A percentile compares a stretch with the other conserved stretches of the same genome.
Conservation (phyloP, 2,888 invertebrate species). For the Dynastes maya region DNA sequence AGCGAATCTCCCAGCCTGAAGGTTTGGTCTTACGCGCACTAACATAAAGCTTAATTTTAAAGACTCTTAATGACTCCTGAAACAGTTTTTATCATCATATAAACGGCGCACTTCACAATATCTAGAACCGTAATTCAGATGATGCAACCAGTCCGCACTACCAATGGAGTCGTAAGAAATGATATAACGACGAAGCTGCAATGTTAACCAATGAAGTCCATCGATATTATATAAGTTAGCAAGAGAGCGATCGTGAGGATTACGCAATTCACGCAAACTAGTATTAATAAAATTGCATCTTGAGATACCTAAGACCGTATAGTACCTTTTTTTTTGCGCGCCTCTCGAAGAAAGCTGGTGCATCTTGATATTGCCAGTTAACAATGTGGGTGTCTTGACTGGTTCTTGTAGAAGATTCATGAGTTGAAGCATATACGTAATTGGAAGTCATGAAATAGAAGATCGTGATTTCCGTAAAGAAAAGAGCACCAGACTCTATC, state of each 20-base stretch:
- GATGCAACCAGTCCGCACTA: not conserved
- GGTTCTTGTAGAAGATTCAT: not conserved
- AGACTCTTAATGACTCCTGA: too few relatives aligned
- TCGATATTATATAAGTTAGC: constrained; percentile 10
- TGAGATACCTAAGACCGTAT: not conserved
- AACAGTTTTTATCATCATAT: too few relatives aligned
- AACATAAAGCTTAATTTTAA: too few relatives aligned
- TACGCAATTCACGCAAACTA: constrained; percentile 21
- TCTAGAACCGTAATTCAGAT: constrained; percentile 19
- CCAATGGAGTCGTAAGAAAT: constrained; percentile 23
- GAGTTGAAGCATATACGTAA: not conserved
- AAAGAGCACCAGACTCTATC: not conserved
- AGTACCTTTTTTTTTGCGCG: not conserved
- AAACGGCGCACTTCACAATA: not conserved
- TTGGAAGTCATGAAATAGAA: not conserved
- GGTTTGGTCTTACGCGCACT: too few relatives aligned
- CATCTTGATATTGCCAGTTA: not conserved
- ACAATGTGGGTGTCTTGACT: not conserved
- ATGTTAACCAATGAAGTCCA: not conserved
- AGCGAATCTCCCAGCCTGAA: too few relatives aligned
- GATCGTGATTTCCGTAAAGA: not conserved
- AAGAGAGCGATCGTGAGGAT: not conserved
- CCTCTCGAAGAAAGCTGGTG: not conserved
- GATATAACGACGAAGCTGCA: constrained; percentile 18
- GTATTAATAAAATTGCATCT: constrained; percentile 5